Percentiles rank a stretch among this genome's conserved stretches.
These are phyloP conservation scores for Maniola hyperantus DNA, from an alignment of 2,888 invertebrate species.

Conservation along the genomic window DNA sequence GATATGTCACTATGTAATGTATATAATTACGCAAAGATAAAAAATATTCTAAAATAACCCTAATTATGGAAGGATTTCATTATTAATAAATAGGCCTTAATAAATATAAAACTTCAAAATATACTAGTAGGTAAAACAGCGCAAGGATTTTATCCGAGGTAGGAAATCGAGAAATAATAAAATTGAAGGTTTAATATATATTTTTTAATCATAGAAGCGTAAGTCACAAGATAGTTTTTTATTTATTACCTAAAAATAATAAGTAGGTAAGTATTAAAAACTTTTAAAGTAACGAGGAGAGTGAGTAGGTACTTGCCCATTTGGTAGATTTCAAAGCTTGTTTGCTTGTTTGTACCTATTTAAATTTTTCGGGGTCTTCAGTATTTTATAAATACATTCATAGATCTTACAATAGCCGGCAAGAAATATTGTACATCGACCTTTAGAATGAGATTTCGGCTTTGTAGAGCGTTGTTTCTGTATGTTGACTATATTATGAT, in stretches of 20 bases:
- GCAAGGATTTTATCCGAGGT: constrained; percentile 23
- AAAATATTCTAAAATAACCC: constrained; percentile 41
- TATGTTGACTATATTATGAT: too few species aligned
- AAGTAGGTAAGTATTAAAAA: background rate
- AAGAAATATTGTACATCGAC: too few species aligned
- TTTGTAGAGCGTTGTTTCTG: too few species aligned
- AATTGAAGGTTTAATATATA: background rate
- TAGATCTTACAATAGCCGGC: too few species aligned
- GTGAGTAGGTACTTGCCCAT: background rate
- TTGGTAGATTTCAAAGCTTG: background rate
- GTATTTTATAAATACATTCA: constrained; percentile 3
- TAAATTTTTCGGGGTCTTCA: background rate
- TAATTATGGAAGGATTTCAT: constrained; percentile 44
- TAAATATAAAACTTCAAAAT: constrained; percentile 33
- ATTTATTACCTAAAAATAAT: background rate
- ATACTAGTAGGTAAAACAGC: constrained; percentile 30
- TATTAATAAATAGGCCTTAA: constrained; percentile 39
- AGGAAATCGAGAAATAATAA: constrained; percentile 10
- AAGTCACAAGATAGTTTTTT: background rate
- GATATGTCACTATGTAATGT: constrained; percentile 65
- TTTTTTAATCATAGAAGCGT: constrained; percentile 7
- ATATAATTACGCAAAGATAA: constrained; percentile 40
- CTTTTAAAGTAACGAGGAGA: background rate
- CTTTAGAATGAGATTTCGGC: too few species aligned
- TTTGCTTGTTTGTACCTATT: background rate